These are phyloP conservation scores for Sigmodon hispidus DNA, from an alignment of 2,113 vertebrate species.

Conservation along the genomic window DNA sequence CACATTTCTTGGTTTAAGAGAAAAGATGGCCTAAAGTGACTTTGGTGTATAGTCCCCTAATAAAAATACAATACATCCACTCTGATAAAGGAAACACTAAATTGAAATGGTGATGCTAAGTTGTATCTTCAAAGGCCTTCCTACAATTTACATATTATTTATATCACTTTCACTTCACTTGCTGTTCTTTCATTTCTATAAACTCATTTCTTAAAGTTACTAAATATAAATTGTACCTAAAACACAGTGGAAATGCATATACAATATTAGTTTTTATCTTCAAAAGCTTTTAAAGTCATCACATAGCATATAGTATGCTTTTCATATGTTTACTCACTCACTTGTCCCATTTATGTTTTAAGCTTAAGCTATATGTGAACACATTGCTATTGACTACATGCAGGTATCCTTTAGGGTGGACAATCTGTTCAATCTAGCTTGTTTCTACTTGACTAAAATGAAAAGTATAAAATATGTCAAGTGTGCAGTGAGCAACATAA, in stretches of 20 bases:
- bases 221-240: conserved; percentile 70
- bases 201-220: conserved; percentile 54
- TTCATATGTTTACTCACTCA: conserved; percentile 14
- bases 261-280: conserved; percentile 65
- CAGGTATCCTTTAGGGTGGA: conserved; percentile 38
- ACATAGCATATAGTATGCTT: conserved; percentile 48
- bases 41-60: not conserved
- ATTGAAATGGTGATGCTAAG: not conserved
- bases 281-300: conserved; percentile 72
- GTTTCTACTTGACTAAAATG: conserved; percentile 52
- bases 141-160: conserved; percentile 31
- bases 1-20: conserved; percentile 24
- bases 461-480: conserved; percentile 15
- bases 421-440: conserved; percentile 55
- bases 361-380: conserved; percentile 47
- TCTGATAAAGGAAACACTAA: conserved; percentile 52
- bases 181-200: conserved; percentile 24
- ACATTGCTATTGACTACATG: not conserved
- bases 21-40: conserved; percentile 42
- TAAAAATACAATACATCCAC: conserved; percentile 35
- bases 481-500: not conserved
- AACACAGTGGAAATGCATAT: conserved; percentile 39
- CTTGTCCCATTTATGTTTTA: conserved; percentile 47
- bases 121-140: conserved; percentile 15
- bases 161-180: conserved; percentile 53